Percentiles rank a stretch among this genome's conserved stretches.
phyloP scores from a whole-genome alignment of 2,888 invertebrate species.

The Drosophila sordidapex region DNA sequence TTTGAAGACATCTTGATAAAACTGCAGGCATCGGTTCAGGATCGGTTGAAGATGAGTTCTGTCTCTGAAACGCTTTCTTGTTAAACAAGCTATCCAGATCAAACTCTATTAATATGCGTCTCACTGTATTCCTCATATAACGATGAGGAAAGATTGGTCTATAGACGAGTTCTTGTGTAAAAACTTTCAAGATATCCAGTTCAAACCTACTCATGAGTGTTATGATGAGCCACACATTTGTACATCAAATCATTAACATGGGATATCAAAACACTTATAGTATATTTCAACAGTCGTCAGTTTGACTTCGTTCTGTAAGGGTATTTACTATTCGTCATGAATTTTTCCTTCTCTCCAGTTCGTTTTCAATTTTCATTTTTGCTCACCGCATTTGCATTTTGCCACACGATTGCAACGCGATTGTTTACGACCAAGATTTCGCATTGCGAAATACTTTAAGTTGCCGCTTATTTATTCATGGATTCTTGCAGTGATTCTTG shows the following conservation, averaged over 20 bases:
- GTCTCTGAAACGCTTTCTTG: not conserved
- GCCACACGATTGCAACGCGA: conserved; percentile 20
- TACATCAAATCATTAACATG: not conserved
- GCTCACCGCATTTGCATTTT: conserved; percentile 38
- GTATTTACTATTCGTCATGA: not conserved
- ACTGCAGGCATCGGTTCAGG: not conserved
- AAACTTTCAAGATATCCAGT: fast-evolving
- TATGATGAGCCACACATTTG: not conserved
- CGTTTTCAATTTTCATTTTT: conserved; percentile 9
- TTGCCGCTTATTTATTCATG: conserved; percentile 41
- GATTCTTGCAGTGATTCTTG: conserved; percentile 42
- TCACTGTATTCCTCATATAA: not conserved
- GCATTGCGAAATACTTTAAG: conserved; percentile 47
- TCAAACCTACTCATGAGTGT: not conserved
- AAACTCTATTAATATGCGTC: not conserved
- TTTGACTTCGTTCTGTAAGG: not conserved
- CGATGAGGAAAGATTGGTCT: too few species aligned
- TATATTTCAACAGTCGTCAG: not conserved
- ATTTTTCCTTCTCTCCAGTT: not conserved
- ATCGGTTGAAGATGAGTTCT: not conserved
- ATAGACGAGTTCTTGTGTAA: not conserved
- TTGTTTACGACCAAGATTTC: conserved; percentile 11
- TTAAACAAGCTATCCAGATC: not conserved
- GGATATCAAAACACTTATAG: not conserved
- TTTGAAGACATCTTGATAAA: not conserved